A percentile compares a stretch with the other conserved stretches of the same genome.
phyloP scores from a whole-genome alignment of 2,888 invertebrate genomes.

The Eupithecia dodoneata region DNA sequence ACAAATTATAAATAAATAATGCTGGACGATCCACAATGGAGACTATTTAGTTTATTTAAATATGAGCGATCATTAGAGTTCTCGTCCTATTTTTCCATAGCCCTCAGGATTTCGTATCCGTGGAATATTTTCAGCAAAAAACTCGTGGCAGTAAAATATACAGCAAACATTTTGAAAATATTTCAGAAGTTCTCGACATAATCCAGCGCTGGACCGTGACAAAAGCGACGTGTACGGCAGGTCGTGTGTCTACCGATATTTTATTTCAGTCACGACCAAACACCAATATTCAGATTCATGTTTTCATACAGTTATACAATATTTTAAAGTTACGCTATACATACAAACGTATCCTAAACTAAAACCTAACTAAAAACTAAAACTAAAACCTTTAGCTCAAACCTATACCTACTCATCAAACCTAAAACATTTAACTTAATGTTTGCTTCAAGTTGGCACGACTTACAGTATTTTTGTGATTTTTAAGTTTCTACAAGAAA shows the following conservation, averaged over 20 bases:
- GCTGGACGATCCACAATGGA: neutral
- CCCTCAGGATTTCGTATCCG: constrained; percentile 34
- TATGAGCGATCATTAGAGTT: neutral
- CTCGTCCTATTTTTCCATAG: constrained; percentile 21
- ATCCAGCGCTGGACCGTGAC: constrained; percentile 7
- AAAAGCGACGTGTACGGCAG: constrained; percentile 3
- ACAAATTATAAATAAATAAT: neutral
- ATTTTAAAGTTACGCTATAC: neutral
- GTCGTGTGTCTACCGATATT: constrained; percentile 17
- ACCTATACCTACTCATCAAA: neutral
- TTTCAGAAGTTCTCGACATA: constrained; percentile 22
- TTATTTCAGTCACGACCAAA: constrained; percentile 2
- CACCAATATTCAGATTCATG: constrained; percentile 11
- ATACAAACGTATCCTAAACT: neutral
- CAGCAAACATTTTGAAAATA: constrained; percentile 23
- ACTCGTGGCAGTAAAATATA: constrained; percentile 24
- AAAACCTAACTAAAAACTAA: too few species aligned
- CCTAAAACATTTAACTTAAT: neutral
- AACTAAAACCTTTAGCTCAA: too few species aligned
- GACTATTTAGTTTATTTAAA: neutral
- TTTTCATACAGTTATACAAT: neutral
- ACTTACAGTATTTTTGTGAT: neutral
- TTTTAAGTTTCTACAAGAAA: neutral
- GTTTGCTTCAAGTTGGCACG: neutral
- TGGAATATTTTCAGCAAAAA: constrained; percentile 34